Base-by-base conservation (phyloP, 2,888 invertebrate genomes). In the Sesamia inferens region DNA sequence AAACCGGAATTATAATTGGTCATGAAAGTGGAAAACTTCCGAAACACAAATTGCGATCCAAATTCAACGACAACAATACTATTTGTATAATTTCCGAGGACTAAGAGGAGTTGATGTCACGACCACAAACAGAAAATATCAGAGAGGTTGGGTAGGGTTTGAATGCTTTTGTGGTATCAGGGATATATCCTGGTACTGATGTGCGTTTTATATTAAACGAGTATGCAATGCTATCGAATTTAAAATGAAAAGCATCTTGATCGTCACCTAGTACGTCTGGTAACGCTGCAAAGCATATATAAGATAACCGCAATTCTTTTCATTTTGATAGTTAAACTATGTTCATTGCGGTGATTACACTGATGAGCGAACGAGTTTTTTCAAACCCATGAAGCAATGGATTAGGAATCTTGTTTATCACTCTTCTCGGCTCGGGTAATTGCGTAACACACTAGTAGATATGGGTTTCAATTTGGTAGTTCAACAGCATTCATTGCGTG, bases 51-150 rank as follows among this genome's bases (percentile, higher is more conserved):
- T 78, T 75, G 42, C 19, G 57, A 74, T 57, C 47, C n/a, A 44
- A 66, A 74, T 59, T 24, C 48, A 31, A 68, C 68, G 58, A 68
- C 68, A 59, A 68, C 68, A 82, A 82, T 55, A 55, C n/a, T 16
- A 66, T 55, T 66, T 48, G n/a, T 63, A 58, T 48, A 69, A 78
- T 69, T 68, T 69, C 44, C 57, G 47, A 58, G 47, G 13, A 24
- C 24, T 13, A 22, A 71, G 79, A 61, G 55, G 68, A 74, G 68
- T 79, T 67, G 55, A 72, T 80, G 79, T 80, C 82, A 85, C 70
- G 68, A 71, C 58, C 82, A 84, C 77, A 81, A 80, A 75, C 62
- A 70, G 57, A 61, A 69, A 68, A 83, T 84, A 85, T 83, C 75
- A 74, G 74, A 68, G 72, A 55, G 61, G 58, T 13, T 68, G 70